Conservation (phyloP, 2,113 vertebrate species). For the Pangasianodon gigas region DNA sequence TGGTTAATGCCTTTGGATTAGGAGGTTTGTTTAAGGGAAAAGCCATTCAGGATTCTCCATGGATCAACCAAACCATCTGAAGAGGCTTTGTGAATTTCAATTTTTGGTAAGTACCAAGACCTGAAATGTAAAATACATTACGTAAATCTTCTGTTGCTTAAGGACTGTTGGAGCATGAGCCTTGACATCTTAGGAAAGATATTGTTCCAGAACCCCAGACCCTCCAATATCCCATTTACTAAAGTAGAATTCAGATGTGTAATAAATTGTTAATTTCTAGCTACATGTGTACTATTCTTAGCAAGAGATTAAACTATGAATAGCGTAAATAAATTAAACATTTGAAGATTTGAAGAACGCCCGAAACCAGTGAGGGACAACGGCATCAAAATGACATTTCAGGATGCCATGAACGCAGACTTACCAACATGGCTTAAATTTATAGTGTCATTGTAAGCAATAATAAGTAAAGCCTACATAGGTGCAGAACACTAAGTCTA, state of each 20-base stretch:
- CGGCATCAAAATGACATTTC: not conserved
- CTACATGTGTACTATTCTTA: not conserved
- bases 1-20: constrained; percentile 50
- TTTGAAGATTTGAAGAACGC: not conserved
- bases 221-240: not conserved
- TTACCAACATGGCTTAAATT: constrained; percentile 14
- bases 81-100: constrained; percentile 48
- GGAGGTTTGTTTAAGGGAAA: constrained; percentile 42
- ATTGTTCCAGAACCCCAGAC: constrained; percentile 17
- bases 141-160: constrained; percentile 40
- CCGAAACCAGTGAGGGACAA: not conserved
- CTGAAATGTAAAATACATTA: constrained; percentile 45
- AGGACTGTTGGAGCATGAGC: constrained; percentile 34
- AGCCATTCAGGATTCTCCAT: constrained; percentile 32
- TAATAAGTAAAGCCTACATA: not conserved
- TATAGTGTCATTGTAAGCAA: not conserved
- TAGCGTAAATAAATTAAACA: not conserved
- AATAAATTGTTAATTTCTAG: not conserved
- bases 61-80: constrained; percentile 54
- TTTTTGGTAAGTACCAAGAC: constrained; percentile 36
- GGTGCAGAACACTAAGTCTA: not conserved
- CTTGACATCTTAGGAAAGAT: constrained; percentile 18
- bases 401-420: not conserved
- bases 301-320: not conserved
- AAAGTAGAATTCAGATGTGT: not conserved